Base-by-base conservation (phyloP, 2,113 vertebrate genomes). In the Eptesicus fuscus region DNA sequence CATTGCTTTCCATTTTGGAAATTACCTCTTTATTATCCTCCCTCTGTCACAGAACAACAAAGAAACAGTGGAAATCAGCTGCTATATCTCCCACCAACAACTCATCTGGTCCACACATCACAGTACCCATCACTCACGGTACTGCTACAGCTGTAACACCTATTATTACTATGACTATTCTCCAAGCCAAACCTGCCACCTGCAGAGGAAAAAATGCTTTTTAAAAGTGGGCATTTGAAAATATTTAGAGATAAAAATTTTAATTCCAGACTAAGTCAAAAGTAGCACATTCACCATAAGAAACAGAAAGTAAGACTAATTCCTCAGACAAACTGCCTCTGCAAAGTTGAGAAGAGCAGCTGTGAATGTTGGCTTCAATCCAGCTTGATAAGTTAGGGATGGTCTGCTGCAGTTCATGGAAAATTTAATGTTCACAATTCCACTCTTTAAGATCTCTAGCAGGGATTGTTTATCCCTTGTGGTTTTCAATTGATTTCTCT, bases 401-500 rank as follows among this genome's bases (percentile, higher is more conserved):
- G 37, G 44, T 94, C 80, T 74, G 69, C 77, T 56, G 92, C 90
- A 74, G 20, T 30, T 90, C 63, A 0, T 56, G 76, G 84, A 90
- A 94, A 86, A 59, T 69, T 83, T 80, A 83, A 61, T 40, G 20
- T 84, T 77, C 90, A 56, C 44, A 44, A 17, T 42, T 87, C 28
- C 4, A 77, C 49, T 86, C 65, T 90, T 83, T 69, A 74, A 92
- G 70, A 90, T 82, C 56, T 84, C 42, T 70, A 91, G 44, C 9
- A n/a, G 16, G 16, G 37, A 67, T 61, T 53, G 37, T 90, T 95
- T 96, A 92, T 85, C 61, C 69, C 42, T 94, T 40, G 23, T 22
- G 42, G 32, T 92, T 95, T 96, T 90, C 84, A 61, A 86, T 63
- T 90, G 77, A 77, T 94, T 92, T 96, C 56, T 96, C 28, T 90